Conservation (phyloP, 2,797 vertebrate species). For the Tachyglossus aculeatus region DNA sequence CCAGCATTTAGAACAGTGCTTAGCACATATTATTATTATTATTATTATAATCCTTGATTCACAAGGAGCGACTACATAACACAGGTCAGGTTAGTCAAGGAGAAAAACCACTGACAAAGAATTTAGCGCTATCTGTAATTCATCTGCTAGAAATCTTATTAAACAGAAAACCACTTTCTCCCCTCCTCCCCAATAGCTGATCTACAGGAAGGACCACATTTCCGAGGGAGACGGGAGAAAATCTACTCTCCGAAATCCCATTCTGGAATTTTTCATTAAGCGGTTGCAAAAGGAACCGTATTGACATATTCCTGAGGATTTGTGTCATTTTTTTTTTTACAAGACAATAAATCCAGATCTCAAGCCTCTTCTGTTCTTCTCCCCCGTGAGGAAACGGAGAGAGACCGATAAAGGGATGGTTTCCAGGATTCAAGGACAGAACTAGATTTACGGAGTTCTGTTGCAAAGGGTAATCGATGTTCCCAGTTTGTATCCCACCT, state of each 20-base stretch:
- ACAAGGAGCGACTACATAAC: no score
- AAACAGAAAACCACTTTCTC: constrained; percentile 21
- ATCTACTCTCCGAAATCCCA: constrained; percentile 21
- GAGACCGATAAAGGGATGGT: constrained; percentile 27
- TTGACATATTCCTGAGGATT: constrained; percentile 29
- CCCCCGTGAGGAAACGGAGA: constrained; percentile 24
- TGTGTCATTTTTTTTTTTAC: constrained; percentile 6
- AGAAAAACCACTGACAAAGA: no score
- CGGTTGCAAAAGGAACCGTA: constrained; percentile 21
- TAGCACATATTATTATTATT: no score
- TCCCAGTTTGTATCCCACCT: no score
- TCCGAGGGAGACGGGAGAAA: constrained; percentile 30
- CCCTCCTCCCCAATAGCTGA: constrained; percentile 13
- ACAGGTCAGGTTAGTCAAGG: no score
- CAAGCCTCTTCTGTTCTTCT: neutral
- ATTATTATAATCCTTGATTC: no score
- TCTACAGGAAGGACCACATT: neutral
- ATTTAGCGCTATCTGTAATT: neutral
- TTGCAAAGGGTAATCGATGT: no score
- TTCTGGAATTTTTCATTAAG: constrained; percentile 1
- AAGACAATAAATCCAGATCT: neutral
- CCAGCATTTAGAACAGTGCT: no score
- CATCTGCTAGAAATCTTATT: constrained; percentile 14
- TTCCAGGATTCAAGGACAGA: constrained; percentile 19
- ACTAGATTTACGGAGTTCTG: constrained; percentile 18